Percentiles rank a stretch among this genome's conserved stretches.
These are phyloP conservation scores for Drosophila melanosoma DNA, from an alignment of 2,888 invertebrate genomes.

Conservation along the genomic window DNA sequence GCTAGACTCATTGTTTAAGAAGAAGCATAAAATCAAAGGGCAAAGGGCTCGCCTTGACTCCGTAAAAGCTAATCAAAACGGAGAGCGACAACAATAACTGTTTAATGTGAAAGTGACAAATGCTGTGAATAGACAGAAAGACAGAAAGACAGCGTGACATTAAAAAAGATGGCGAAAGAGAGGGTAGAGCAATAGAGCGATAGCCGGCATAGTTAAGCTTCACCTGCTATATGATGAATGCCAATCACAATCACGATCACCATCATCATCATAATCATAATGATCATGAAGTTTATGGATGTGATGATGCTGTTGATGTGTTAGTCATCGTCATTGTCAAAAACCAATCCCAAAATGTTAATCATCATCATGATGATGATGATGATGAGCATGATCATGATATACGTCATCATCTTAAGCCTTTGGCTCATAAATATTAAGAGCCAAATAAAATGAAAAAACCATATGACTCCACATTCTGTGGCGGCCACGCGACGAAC, in stretches of 20 bases:
- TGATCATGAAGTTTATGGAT: slow-evolving; percentile 12
- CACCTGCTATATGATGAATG: slow-evolving; percentile 51
- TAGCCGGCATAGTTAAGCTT: slow-evolving; percentile 36
- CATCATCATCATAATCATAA: neutral
- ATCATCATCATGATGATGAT: slow-evolving; percentile 1
- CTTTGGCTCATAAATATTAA: slow-evolving; percentile 55
- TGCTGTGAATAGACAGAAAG: slow-evolving; percentile 16
- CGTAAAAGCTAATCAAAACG: slow-evolving; percentile 37
- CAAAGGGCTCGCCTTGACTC: slow-evolving; percentile 4
- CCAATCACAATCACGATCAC: slow-evolving; percentile 11
- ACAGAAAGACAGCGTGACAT: neutral
- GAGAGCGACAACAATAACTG: slow-evolving; percentile 29
- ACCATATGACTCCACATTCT: slow-evolving; percentile 42
- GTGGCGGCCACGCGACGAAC: slow-evolving; percentile 11
- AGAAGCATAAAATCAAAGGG: slow-evolving; percentile 9
- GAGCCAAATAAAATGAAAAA: slow-evolving; percentile 49
- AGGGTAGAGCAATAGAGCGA: neutral
- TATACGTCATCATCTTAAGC: slow-evolving; percentile 29
- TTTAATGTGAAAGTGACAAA: slow-evolving; percentile 78
- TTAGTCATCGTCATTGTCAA: slow-evolving; percentile 44
- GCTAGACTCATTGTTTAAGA: neutral
- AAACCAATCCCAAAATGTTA: slow-evolving; percentile 11
- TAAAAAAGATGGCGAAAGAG: neutral
- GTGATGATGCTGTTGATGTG: slow-evolving; percentile 16
- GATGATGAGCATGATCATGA: slow-evolving; percentile 8